These are phyloP conservation scores for Xiphydria camelus DNA, from an alignment of 2,888 invertebrate species.

Conservation along the genomic window DNA sequence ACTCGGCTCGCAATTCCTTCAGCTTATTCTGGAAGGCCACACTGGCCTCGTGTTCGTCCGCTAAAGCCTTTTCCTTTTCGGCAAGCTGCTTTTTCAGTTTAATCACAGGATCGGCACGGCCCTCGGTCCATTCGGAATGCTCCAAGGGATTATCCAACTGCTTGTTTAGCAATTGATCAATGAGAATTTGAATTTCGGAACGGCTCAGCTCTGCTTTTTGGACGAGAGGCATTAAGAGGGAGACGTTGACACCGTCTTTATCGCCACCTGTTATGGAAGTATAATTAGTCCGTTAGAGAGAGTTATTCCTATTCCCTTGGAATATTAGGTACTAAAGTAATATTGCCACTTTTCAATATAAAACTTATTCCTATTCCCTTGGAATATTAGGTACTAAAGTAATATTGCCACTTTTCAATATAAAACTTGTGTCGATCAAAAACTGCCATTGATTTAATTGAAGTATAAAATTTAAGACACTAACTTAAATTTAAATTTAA, in stretches of 20 bases:
- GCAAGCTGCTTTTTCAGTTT: conserved; percentile 86
- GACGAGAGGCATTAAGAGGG: conserved; percentile 73
- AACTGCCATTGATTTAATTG: too few relatives aligned
- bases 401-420: too few relatives aligned
- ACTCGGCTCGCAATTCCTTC: conserved; percentile 73
- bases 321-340: too few relatives aligned
- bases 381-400: too few relatives aligned
- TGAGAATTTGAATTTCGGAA: conserved; percentile 85
- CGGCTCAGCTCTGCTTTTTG: conserved; percentile 82
- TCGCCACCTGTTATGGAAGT: conserved; percentile 66
- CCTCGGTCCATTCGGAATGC: conserved; percentile 86
- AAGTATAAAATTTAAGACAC: too few relatives aligned
- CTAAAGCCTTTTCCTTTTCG: conserved; percentile 79
- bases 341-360: too few relatives aligned
- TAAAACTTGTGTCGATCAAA: too few relatives aligned
- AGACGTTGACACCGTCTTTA: conserved; percentile 71
- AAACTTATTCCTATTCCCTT: too few relatives aligned
- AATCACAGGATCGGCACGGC: conserved; percentile 81
- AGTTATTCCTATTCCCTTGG: too few relatives aligned
- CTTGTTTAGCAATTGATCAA: conserved; percentile 86
- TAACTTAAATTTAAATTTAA: too few relatives aligned
- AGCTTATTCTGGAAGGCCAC: conserved; percentile 76
- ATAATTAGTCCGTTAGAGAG: too few relatives aligned
- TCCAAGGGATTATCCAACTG: conserved; percentile 74
- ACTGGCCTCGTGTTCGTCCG: conserved; percentile 76